Conservation (phyloP, 2,797 vertebrate species). For the Oophaga sylvatica region DNA sequence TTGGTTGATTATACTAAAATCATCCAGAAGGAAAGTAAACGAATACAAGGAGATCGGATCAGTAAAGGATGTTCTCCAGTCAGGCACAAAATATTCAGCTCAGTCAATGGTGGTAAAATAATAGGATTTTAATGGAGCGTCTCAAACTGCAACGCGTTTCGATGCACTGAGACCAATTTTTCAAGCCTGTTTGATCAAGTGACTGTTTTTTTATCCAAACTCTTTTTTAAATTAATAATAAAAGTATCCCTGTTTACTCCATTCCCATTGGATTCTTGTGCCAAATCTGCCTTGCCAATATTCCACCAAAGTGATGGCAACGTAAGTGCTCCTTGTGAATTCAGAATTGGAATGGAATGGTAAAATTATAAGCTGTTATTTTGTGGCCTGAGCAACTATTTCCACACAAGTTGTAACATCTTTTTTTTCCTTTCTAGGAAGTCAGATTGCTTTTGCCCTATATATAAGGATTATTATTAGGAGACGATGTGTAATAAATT, state of each 20-base stretch:
- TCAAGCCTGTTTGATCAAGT: not conserved
- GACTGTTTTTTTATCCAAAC: not conserved
- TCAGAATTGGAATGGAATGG: slow-evolving; percentile 29
- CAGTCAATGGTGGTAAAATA: no score
- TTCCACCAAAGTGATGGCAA: slow-evolving; percentile 38
- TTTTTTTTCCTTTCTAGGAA: slow-evolving; percentile 57
- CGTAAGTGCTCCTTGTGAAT: slow-evolving; percentile 14
- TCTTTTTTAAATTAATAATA: not conserved
- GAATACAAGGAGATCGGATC: no score
- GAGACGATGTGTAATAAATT: slow-evolving; percentile 56
- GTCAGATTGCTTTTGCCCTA: slow-evolving; percentile 43
- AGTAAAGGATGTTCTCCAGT: no score
- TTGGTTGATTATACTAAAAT: no score
- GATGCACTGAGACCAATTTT: no score
- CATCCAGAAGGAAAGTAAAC: no score
- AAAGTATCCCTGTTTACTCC: not conserved
- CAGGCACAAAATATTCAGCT: no score
- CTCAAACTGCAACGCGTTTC: no score
- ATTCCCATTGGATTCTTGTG: not conserved
- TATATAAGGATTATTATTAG: slow-evolving; percentile 53
- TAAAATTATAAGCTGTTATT: slow-evolving; percentile 52
- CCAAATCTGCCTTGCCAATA: slow-evolving; percentile 37
- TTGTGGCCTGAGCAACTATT: slow-evolving; percentile 53
- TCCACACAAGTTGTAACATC: not conserved
- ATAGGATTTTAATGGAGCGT: no score